Conservation (phyloP, 2,797 vertebrate genomes). For the Scolopax bukidnonensis region DNA sequence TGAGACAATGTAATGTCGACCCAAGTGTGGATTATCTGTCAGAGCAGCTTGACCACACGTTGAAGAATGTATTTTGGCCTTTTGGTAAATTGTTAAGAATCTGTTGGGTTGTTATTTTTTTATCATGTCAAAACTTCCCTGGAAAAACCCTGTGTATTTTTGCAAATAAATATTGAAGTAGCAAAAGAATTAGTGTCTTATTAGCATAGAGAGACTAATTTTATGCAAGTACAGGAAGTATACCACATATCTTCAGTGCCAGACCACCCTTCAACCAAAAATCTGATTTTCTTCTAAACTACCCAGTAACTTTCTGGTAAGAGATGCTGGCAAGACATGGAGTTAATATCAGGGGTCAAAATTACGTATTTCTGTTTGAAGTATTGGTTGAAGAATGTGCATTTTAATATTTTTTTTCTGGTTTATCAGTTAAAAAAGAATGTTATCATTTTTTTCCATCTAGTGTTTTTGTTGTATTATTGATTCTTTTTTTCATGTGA, state of each 20-base stretch:
- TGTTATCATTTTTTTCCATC: not conserved
- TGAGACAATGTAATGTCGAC: not conserved
- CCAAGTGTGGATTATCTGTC: not conserved
- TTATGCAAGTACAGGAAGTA: not conserved
- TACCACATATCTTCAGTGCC: not conserved
- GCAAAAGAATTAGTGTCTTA: not conserved
- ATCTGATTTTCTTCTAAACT: not conserved
- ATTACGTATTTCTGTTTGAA: not conserved
- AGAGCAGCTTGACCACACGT: accelerated
- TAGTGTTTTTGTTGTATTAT: not conserved
- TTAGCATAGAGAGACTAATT: not conserved
- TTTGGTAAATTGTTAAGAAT: not conserved
- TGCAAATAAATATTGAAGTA: not conserved
- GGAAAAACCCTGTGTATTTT: not conserved
- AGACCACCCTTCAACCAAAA: not conserved
- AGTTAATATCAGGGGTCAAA: not conserved
- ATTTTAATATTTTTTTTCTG: not conserved
- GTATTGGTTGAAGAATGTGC: not conserved
- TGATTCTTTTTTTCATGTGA: not conserved
- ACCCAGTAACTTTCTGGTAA: not conserved
- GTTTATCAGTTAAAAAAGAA: not conserved
- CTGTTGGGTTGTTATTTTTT: not conserved
- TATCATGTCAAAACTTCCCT: not conserved
- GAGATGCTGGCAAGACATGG: not conserved
- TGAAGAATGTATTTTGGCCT: not conserved